Base-by-base conservation (phyloP, 2,113 vertebrate genomes). In the Tricholaema leucomelas region DNA sequence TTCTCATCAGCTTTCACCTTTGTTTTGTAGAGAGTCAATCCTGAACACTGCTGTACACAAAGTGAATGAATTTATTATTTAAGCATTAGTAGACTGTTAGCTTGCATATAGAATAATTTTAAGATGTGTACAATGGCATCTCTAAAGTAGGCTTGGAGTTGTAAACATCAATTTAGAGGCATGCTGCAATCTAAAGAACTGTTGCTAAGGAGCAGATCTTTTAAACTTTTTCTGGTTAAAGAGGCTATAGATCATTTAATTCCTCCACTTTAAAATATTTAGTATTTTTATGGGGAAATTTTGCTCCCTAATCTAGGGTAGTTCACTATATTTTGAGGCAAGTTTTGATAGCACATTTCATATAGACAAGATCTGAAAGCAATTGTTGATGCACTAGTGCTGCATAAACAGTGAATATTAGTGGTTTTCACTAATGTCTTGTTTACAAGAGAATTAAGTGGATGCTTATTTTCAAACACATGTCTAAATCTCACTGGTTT, bases 191-290 rank as follows among this genome's bases (percentile, higher is more conserved):
- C 15, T 70, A 33, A 64, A 66, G 52, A 65, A 66, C 9, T 52
- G 3, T 61, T 82, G 9, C 56, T 74, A 66, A 80, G 54, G 15
- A 70, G 27, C 28, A 5, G 0, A 4, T 50, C 12, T 71, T 80
- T 59, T 10, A 33, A 35, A 44, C 15, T 59, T 80, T 50, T 56
- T 52, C 76, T 81, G 14, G 1, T 76, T 59, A 63, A 69, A 64
- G 20, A 36, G 4, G 11, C 35, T 74, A 13, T 48, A 63, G 10
- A 70, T 2, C 0, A 15, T 70, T 90, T 75, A 16, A 55, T 63
- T 87, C 1, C 13, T 4, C 2, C 0, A 0, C 17, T 88, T 76
- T 38, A 76, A 87, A 90, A 59, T 1, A 59, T 4, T 48, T 5
- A 60, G 3, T 35, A 20, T 59, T 69, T 77, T 19, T 38, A 5